A percentile compares a stretch with the other conserved stretches of the same genome.
phyloP scores from a whole-genome alignment of 1,140 invertebrate species.

The Semibalanus balanoides region DNA sequence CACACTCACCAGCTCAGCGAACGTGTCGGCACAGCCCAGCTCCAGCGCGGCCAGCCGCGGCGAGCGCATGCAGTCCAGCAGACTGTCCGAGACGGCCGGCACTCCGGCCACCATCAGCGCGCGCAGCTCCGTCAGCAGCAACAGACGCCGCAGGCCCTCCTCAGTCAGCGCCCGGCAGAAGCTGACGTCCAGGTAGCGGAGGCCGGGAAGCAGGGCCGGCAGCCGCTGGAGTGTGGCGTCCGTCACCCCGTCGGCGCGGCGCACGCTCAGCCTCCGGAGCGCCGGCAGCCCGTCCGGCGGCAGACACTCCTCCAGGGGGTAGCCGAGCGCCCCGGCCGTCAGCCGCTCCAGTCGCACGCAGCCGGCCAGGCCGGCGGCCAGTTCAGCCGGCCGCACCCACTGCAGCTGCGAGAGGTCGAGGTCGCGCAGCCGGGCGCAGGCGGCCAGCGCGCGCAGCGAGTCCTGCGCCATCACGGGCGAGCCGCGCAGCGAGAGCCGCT shows the following conservation, averaged over 20 bases:
- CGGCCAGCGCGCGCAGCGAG: background rate
- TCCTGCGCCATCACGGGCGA: background rate
- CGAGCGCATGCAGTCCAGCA: too few species aligned
- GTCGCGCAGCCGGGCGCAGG: conserved; percentile 19
- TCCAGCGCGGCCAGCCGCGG: conserved; percentile 23
- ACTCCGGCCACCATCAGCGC: background rate
- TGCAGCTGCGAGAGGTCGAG: background rate
- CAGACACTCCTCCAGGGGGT: conserved; percentile 30
- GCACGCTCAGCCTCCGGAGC: background rate
- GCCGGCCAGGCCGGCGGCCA: too few species aligned
- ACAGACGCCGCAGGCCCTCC: too few species aligned
- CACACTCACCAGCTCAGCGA: conserved; percentile 59
- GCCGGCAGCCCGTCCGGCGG: conserved; percentile 19
- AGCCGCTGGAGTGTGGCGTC: too few species aligned
- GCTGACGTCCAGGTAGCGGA: too few species aligned
- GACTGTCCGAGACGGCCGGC: too few species aligned
- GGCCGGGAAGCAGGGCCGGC: too few species aligned
- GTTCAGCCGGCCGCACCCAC: too few species aligned
- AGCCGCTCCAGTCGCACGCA: too few species aligned
- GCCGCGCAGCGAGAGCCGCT: conserved; percentile 56
- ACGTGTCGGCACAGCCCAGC: conserved; percentile 65
- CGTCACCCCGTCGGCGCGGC: too few species aligned
- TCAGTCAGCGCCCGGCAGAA: too few species aligned
- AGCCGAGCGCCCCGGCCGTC: background rate
- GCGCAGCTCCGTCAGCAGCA: background rate